These are phyloP conservation scores for Chironomus striatipennis DNA, from an alignment of 1,140 invertebrate species.

Conservation along the genomic window DNA sequence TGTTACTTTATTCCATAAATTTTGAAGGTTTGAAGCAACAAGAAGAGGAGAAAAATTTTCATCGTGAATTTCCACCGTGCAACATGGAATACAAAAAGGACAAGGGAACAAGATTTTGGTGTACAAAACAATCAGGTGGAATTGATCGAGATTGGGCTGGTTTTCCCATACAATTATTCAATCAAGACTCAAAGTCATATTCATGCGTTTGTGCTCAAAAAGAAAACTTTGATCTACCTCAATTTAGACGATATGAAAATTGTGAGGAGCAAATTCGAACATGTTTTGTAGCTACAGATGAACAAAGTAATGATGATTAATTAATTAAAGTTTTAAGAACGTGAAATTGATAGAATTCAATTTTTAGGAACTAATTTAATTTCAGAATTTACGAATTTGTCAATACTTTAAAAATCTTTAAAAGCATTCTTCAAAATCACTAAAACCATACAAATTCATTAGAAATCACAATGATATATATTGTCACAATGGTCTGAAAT, in stretches of 20 bases:
- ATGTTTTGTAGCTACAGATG: neutral
- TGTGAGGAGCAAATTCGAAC: neutral
- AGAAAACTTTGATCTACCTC: neutral
- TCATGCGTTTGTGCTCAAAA: neutral
- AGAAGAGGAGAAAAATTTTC: neutral
- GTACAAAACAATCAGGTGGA: slow-evolving; percentile 1
- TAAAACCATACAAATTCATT: too few species aligned
- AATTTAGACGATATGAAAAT: slow-evolving; percentile 1
- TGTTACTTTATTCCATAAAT: neutral
- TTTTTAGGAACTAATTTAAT: too few species aligned
- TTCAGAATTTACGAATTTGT: too few species aligned
- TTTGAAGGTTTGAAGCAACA: neutral
- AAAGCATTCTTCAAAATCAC: too few species aligned
- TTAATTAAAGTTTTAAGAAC: neutral
- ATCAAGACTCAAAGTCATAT: slow-evolving; percentile 7
- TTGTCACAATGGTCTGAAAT: too few species aligned
- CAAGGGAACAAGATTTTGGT: neutral
- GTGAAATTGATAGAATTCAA: too few species aligned
- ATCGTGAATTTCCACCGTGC: neutral
- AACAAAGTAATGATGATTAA: slow-evolving; percentile 10
- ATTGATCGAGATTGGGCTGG: neutral
- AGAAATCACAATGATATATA: too few species aligned
- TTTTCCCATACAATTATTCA: neutral
- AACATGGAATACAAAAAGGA: slow-evolving; percentile 4
- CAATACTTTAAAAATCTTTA: too few species aligned